Base-by-base conservation (phyloP, 2,888 invertebrate species). In the Ommatoiulus sabulosus region DNA sequence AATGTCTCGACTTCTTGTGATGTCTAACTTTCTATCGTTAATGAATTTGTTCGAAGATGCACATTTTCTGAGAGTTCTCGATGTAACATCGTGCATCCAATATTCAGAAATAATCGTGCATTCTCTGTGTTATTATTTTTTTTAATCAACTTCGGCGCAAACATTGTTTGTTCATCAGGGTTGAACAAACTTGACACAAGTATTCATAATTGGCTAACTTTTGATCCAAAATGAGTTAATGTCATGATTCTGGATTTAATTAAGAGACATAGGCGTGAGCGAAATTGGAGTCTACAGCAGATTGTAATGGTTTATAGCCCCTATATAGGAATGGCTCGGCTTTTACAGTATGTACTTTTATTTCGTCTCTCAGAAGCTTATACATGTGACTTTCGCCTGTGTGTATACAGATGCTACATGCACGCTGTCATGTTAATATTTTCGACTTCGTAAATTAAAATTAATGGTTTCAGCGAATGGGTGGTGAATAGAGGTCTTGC, bases 341-440 rank as follows among this genome's bases (percentile, higher is more conserved):
- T 72, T 24, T 3, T 72, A 72, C 10, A 20, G 24, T 72, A n/a
- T 17, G 63, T 63, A n/a, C 63, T n/a, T n/a, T 63, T n/a, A 63
- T 17, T 46, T 3, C 17, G 63, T 63, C 72, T 24, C 6, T 24
- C 72, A 72, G 72, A 24, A 52, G 52, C 52, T 52, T 12, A 52
- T 17, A 52, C n/a, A n/a, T n/a, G n/a, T n/a, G 17, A 15, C 52
- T 17, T 52, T 52, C 20, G 72, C 72, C 24, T 24, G 5, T 17
- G 6, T 72, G 72, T 24, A 24, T 72, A 24, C 72, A 72, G 20
- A 72, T 72, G 72, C 72, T 24, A 72, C 72, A 72, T n/a, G n/a
- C 72, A 72, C 72, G 72, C 72, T 72, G 72, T 72, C 72, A 72
- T 72, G 72, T 72, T 72, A 72, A 72, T 72, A 72, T 72, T 72